Base-by-base conservation (phyloP, 2,113 vertebrate species). In the Ameiurus melas region DNA sequence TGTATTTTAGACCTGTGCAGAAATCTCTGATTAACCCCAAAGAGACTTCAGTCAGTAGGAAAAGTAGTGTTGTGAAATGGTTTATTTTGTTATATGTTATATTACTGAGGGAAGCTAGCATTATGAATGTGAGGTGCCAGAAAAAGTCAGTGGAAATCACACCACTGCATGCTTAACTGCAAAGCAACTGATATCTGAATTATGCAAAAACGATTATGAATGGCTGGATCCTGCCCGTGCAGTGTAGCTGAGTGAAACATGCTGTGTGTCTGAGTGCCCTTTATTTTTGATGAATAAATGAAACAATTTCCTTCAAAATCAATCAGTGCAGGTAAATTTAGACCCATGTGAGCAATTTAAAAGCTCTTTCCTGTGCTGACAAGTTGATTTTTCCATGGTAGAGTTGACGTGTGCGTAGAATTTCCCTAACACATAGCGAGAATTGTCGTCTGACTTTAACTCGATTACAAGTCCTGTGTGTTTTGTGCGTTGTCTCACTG, bases 281-380 rank as follows among this genome's bases (percentile, higher is more conserved):
- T 94, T 92, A 92, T 77, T 90, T 90, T 93, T 95, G 93, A 94
- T 91, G 93, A 93, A 91, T 84, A 66, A 84, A 66, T 27, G 82
- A 84, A 68, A 30, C 82, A 84, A 84, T 84, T 84, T 84, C 60
- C 82, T n/a, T 66, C 8, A 43, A 81, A 84, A 84, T 84, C 82
- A 84, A 51, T 84, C 82, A 64, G 58, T 47, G 82, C 47, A 19
- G 39, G 66, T 66, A 27, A n/a, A 68, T 84, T 47, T 20, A 43
- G 39, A n/a, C 60, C 60, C 60, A 12, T 27, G 82, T 10, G 60
- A 66, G 82, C 60, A 66, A 51, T 68, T 66, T 66, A 84, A 84
- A 84, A 84, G 25, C 39, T 84, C 82, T 84, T 84, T 84, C 82
- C 82, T 84, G 82, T 51, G 82, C 82, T 84, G 82, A 84, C 82